These are phyloP conservation scores for Temnopleurus reevesii DNA, from an alignment of 53 echinoderm and acorn worm species.

Conservation along the genomic window DNA sequence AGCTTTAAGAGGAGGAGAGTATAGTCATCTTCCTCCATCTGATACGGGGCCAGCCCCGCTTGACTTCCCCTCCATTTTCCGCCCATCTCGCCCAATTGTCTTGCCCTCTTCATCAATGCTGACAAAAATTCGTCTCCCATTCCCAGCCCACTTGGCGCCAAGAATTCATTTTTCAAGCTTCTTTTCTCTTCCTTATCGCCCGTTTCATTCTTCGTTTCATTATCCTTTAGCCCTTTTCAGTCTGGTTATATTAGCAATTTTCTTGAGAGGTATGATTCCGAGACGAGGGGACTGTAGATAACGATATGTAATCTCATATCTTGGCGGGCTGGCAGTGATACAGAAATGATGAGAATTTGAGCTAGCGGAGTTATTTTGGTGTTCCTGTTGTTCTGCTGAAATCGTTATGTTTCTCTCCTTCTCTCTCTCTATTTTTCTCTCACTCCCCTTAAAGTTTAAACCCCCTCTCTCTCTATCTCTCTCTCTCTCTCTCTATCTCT, in stretches of 20 bases:
- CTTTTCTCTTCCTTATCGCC: background rate
- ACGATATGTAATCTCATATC: background rate
- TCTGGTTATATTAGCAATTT: background rate
- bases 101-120: background rate
- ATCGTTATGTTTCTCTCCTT: background rate
- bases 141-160: conserved; percentile 15
- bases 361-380: background rate
- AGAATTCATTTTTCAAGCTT: conserved; percentile 37
- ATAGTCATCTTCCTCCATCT: background rate
- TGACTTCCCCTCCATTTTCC: conserved; percentile 21
- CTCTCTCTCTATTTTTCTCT: background rate
- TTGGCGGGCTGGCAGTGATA: background rate
- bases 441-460: background rate
- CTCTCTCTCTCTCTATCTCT: background rate
- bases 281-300: background rate
- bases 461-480: background rate
- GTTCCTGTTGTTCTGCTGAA: background rate
- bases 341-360: background rate
- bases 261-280: background rate
- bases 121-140: background rate
- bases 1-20: background rate
- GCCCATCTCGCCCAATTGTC: background rate
- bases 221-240: background rate
- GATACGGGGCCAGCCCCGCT: conserved; percentile 15
- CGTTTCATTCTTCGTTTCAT: background rate